A percentile compares a stretch with the other conserved stretches of the same genome.
Evolutionary conservation across 2,888 invertebrate species (phyloP).

Genomic region (Myopa tessellatipennis): DNA sequence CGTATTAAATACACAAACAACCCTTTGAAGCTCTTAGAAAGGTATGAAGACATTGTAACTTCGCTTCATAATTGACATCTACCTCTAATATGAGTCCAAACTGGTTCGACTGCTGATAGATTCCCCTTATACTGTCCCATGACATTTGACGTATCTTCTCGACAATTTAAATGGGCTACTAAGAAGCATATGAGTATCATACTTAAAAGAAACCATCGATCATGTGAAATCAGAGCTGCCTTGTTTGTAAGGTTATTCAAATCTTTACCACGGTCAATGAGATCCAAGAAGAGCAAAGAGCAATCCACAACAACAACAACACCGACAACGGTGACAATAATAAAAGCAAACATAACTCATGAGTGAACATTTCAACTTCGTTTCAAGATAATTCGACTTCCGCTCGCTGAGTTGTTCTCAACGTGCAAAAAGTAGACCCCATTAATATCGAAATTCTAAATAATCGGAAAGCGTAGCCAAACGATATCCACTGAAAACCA

Average conservation of each 20-base stretch:
- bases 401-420: not conserved
- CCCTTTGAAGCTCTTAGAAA: too few species aligned
- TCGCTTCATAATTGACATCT: too few species aligned
- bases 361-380: constrained; percentile 8
- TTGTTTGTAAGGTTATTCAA: not conserved
- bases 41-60: too few species aligned
- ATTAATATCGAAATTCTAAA: not conserved
- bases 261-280: not conserved
- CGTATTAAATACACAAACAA: too few species aligned
- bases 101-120: too few species aligned
- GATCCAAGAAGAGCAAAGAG: not conserved
- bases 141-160: not conserved
- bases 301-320: not conserved
- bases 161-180: not conserved
- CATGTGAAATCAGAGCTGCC: not conserved
- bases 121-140: too few species aligned
- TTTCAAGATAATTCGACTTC: not conserved
- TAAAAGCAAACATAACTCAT: not conserved
- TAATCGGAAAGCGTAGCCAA: constrained; percentile 25
- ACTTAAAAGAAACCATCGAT: too few species aligned
- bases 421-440: not conserved
- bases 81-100: too few species aligned
- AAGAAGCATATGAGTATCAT: not conserved
- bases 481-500: constrained; percentile 28
- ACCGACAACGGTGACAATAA: not conserved